phyloP scores from a whole-genome alignment of 2,888 invertebrate genomes.

The Reticulitermes lucifugus region DNA sequence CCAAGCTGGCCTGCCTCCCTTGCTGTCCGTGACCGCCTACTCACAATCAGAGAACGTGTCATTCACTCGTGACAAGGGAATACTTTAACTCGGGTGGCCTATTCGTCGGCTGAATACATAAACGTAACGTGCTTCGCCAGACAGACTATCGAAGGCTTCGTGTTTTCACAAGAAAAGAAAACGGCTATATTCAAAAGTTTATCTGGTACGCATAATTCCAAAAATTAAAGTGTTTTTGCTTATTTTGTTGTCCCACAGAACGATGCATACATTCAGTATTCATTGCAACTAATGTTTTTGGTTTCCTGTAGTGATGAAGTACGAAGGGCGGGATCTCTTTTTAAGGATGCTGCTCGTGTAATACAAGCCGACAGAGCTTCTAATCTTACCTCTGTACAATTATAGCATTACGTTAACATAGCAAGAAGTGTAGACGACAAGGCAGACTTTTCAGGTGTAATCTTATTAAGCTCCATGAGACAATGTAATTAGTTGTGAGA shows the following conservation, averaged over 20 bases:
- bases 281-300: not conserved
- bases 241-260: not conserved
- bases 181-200: no score
- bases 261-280: not conserved
- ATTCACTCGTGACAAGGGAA: no score
- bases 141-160: no score
- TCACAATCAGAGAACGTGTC: no score
- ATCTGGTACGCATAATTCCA: no score
- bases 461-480: constrained; percentile 9
- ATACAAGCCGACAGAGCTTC: not conserved
- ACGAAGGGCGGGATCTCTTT: not conserved
- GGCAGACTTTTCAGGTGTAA: constrained; percentile 7
- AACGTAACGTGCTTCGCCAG: no score
- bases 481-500: constrained; percentile 5
- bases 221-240: no score
- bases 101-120: no score
- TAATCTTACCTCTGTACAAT: constrained; percentile 8
- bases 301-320: not conserved
- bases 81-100: no score
- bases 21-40: no score
- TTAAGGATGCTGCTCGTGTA: not conserved
- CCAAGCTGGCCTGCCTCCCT: no score
- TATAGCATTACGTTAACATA: not conserved
- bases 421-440: not conserved
- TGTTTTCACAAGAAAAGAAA: no score